Evolutionary conservation across 2,113 vertebrate species (phyloP).

Genomic region (Agapornis roseicollis): DNA sequence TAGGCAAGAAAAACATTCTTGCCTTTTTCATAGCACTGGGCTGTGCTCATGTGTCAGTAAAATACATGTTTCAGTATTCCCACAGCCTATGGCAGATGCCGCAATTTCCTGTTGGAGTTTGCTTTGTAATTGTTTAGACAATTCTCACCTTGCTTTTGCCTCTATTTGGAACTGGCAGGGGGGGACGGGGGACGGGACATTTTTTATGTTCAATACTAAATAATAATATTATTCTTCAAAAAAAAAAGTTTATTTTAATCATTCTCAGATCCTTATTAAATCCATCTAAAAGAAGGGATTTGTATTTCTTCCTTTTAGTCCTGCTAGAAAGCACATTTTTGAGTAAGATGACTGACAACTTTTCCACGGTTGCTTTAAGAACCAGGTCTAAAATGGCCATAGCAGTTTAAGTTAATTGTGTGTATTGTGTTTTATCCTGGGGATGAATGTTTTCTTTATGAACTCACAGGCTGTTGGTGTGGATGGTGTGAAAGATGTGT

Average conservation of each 20-base stretch:
- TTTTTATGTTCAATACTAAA: not conserved
- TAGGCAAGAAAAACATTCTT: not conserved
- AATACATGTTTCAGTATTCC: not conserved
- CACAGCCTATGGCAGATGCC: not conserved
- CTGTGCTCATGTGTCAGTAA: not conserved
- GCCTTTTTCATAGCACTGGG: not conserved
- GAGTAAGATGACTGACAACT: slow-evolving; percentile 9
- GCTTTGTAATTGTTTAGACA: not conserved
- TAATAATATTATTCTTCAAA: not conserved
- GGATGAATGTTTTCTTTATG: not conserved
- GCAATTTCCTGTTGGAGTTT: not conserved
- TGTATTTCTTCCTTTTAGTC: not conserved
- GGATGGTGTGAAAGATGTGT: not conserved
- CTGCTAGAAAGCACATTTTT: not conserved
- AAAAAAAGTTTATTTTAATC: not conserved
- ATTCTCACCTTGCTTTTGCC: not conserved
- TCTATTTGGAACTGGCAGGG: not conserved
- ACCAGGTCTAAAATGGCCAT: not conserved
- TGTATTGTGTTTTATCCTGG: not conserved
- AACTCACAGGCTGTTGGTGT: not conserved
- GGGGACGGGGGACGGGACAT: fast-evolving
- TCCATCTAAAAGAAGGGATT: not conserved
- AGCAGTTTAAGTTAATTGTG: not conserved
- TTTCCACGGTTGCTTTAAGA: not conserved
- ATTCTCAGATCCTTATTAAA: not conserved